phyloP scores from a whole-genome alignment of 2,888 invertebrate genomes.

The Drosophila neoperkinsi region DNA sequence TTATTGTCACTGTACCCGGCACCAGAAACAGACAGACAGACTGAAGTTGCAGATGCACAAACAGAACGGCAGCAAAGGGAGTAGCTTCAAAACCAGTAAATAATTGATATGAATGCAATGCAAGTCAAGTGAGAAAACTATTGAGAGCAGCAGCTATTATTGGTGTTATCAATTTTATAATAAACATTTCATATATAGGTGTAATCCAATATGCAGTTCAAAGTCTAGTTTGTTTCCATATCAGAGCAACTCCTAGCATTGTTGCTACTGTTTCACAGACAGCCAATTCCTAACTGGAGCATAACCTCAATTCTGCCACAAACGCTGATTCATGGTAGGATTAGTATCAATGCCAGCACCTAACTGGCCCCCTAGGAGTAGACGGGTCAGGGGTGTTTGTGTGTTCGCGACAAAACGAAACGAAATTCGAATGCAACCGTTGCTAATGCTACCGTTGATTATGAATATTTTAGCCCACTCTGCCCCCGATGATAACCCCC shows the following conservation, averaged over 20 bases:
- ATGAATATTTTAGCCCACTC: conserved; percentile 70
- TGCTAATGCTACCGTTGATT: conserved; percentile 69
- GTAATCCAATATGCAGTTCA: not conserved
- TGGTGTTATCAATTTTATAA: not conserved
- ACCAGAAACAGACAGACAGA: conserved; percentile 3
- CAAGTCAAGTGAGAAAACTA: not conserved
- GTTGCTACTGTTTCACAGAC: not conserved
- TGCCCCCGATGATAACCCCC: conserved; percentile 35
- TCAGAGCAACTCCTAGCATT: not conserved
- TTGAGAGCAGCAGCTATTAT: not conserved
- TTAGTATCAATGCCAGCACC: conserved; percentile 2
- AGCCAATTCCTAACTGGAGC: conserved; percentile 42
- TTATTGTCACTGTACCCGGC: conserved; percentile 58
- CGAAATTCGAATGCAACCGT: conserved; percentile 48
- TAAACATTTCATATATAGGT: not conserved
- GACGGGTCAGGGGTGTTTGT: not conserved
- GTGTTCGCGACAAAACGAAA: conserved; percentile 29
- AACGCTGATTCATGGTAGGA: conserved; percentile 37
- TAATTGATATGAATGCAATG: conserved; percentile 23
- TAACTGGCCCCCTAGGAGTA: not conserved
- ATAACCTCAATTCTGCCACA: conserved; percentile 40
- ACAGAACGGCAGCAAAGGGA: not conserved
- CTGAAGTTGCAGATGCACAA: not conserved
- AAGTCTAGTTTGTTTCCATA: not conserved
- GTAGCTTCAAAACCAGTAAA: not conserved